Base-by-base conservation (phyloP, 2,888 invertebrate species). In the Boloria euphrosyne region DNA sequence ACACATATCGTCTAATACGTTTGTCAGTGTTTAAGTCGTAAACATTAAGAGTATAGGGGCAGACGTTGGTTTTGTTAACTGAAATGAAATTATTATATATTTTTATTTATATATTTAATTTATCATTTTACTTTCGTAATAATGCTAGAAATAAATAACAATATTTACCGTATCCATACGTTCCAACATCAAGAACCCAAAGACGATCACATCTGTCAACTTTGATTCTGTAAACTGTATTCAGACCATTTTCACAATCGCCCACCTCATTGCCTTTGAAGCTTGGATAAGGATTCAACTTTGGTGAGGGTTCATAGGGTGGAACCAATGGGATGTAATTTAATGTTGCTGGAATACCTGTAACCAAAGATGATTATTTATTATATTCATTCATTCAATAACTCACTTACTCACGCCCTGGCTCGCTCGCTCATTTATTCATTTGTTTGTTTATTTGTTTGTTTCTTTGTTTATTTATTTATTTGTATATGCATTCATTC, bases 161-260 rank as follows among this genome's bases (percentile, higher is more conserved):
- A 13, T 57, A 64, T 84, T 78, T 76, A 91, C 94, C 96, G 73
- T 96, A 96, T 67, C 97, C 97, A 75, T 95, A 94, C 51, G 96
- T 97, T 64, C 97, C 97, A 16, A 96, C 96, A 78, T 97, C 97
- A 62, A 97, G 83, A 0, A 96, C 96, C 97, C 97, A 97, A 0
- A 97, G 93, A 59, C 97, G 93, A 74, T 96, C 95, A 78, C 97
- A 97, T 72, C 93, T 93, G 74, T 97, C 97, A 0, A 94, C 96
- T 77, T 96, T 95, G 71, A 96, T 94, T 77, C 96, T 94, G 84
- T 97, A 97, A 4, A 95, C 96, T 0, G 96, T 97, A 62, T 94
- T 95, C 13, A 97, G 93, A 16, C 96, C 96, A 67, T 85, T 93
- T 65, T 95, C 94, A 75, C 96, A 96, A 82, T 96, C 95, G 14